Percentiles rank a stretch among this genome's conserved stretches.
These are phyloP conservation scores for Tympanoctomys barrerae DNA, from an alignment of 2,797 vertebrate genomes.

Conservation along the genomic window DNA sequence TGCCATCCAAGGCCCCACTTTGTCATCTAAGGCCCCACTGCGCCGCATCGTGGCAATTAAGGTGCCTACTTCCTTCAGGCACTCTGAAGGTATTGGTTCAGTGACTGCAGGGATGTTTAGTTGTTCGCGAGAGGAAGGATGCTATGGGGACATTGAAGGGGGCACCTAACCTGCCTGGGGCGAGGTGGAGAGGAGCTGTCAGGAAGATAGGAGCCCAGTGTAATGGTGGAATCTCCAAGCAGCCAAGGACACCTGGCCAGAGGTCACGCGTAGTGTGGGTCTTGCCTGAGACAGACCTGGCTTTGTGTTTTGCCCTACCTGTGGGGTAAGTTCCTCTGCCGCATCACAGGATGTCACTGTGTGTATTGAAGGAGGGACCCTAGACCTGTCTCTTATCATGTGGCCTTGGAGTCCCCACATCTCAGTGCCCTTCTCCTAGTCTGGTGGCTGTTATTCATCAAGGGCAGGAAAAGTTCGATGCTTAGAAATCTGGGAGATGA, in stretches of 20 bases:
- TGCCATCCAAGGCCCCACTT: not conserved
- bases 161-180: not conserved
- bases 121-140: not conserved
- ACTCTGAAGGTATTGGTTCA: not conserved
- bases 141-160: not conserved
- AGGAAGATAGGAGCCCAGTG: not conserved
- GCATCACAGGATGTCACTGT: rapidly evolving
- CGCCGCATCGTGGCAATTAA: rapidly evolving
- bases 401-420: not conserved
- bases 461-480: not conserved
- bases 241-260: not conserved
- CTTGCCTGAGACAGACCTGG: not conserved
- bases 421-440: not conserved
- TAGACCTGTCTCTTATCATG: not conserved
- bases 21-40: not conserved
- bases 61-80: not conserved
- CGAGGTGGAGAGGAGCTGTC: not conserved
- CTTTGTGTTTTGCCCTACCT: not conserved
- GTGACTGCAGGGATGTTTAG: not conserved
- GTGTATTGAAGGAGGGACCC: not conserved
- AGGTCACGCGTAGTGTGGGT: not conserved
- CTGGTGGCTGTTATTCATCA: not conserved
- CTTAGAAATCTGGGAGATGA: not conserved
- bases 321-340: too few species aligned
- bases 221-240: not conserved